These are phyloP conservation scores for Pedionomus torquatus DNA, from an alignment of 2,113 vertebrate genomes.

Conservation along the genomic window DNA sequence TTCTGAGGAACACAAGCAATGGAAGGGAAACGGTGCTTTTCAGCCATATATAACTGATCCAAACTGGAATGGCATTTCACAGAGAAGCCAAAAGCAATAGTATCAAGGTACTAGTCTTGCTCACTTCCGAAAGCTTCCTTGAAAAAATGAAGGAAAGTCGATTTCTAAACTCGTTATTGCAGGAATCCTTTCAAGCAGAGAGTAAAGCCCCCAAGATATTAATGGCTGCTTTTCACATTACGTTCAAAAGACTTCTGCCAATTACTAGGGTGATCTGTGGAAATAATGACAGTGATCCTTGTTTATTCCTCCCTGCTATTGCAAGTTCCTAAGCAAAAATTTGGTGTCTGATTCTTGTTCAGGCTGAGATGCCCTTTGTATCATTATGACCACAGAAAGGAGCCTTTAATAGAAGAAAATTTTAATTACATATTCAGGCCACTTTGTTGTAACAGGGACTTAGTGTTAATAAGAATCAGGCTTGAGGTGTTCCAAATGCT, in stretches of 20 bases:
- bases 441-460: neutral
- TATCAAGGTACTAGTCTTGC: neutral
- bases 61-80: slow-evolving; percentile 13
- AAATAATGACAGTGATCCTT: neutral
- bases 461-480: slow-evolving; percentile 23
- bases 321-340: neutral
- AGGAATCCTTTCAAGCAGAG: neutral
- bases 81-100: slow-evolving; percentile 27
- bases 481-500: slow-evolving; percentile 40
- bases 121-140: neutral
- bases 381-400: neutral
- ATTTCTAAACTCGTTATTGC: neutral
- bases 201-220: neutral
- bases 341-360: neutral
- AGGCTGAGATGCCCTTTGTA: neutral
- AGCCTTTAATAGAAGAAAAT: neutral
- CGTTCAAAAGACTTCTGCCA: neutral
- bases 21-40: neutral
- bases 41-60: neutral
- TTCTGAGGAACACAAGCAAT: neutral
- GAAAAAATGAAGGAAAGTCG: neutral
- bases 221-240: neutral
- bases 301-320: neutral
- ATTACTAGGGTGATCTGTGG: neutral
- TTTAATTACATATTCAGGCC: neutral